These are phyloP conservation scores for Caenorhabditis sp. DNA, from an alignment of 2,888 invertebrate species.

Conservation along the genomic window DNA sequence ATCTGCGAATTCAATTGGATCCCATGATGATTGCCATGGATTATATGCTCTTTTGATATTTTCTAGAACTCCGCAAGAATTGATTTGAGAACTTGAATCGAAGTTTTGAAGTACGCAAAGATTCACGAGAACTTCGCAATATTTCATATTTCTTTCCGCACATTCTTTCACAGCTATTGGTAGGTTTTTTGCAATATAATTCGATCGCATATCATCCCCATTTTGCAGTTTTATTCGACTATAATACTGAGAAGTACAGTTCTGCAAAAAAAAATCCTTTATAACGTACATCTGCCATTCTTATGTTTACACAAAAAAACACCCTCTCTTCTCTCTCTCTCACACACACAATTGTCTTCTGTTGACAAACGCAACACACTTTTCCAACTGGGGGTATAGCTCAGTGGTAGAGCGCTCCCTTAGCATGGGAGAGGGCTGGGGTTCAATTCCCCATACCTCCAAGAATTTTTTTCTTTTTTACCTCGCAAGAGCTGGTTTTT, in stretches of 20 bases:
- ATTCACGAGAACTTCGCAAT: slow-evolving; percentile 74
- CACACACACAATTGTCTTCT: too few species aligned
- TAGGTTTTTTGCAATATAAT: slow-evolving; percentile 17
- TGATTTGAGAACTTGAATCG: slow-evolving; percentile 65
- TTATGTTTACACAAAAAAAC: too few species aligned
- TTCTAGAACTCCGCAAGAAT: slow-evolving; percentile 42
- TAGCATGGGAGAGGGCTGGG: slow-evolving; percentile 52
- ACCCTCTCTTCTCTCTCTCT: too few species aligned
- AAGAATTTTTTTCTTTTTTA: neutral
- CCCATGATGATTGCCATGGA: slow-evolving; percentile 48
- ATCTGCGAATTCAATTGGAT: slow-evolving; percentile 48
- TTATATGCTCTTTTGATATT: slow-evolving; percentile 26
- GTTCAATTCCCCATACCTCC: neutral
- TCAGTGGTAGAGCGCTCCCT: slow-evolving; percentile 66
- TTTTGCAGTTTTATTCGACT: slow-evolving; percentile 24
- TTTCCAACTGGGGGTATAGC: slow-evolving; percentile 54
- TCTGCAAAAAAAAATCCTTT: slow-evolving; percentile 16
- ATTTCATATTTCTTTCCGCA: slow-evolving; percentile 14
- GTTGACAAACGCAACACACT: too few species aligned
- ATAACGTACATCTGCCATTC: too few species aligned
- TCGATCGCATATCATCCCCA: slow-evolving; percentile 25
- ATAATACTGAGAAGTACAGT: slow-evolving; percentile 16
- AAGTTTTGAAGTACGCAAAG: slow-evolving; percentile 77
- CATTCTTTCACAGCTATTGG: slow-evolving; percentile 9
- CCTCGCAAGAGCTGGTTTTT: slow-evolving; percentile 3